phyloP scores from a whole-genome alignment of 2,113 vertebrate species.

The Natator depressus region DNA sequence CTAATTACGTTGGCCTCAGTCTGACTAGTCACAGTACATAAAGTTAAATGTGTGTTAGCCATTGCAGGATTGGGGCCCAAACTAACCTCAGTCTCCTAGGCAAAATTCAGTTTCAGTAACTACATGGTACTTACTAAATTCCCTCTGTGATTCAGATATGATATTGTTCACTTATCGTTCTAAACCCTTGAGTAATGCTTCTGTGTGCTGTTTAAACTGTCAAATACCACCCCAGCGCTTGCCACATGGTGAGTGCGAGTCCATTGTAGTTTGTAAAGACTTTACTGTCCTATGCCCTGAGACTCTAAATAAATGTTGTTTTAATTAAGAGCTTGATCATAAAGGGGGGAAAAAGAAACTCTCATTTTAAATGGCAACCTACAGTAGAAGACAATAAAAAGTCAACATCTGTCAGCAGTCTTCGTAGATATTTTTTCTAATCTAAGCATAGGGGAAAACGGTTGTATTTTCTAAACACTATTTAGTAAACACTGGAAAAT shows the following conservation, averaged over 20 bases:
- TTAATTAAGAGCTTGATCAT: background rate
- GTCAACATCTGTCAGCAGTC: background rate
- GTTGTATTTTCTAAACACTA: background rate
- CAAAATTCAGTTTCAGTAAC: background rate
- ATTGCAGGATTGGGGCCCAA: background rate
- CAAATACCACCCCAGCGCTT: background rate
- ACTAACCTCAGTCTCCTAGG: background rate
- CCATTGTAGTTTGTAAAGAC: background rate
- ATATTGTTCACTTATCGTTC: accelerated
- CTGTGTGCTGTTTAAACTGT: background rate
- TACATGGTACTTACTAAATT: background rate
- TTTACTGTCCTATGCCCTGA: background rate
- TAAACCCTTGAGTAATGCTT: background rate
- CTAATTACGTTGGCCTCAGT: background rate
- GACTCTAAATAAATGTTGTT: background rate
- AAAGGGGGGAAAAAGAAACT: background rate
- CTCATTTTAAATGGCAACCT: background rate
- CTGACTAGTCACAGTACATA: background rate
- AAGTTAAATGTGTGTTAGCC: background rate
- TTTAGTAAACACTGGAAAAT: accelerated
- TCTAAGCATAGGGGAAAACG: background rate
- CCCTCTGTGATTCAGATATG: background rate
- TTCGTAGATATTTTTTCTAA: background rate
- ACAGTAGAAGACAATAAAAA: background rate
- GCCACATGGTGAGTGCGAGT: background rate